Conservation (phyloP, 2,113 vertebrate genomes). For the Passer montanus region DNA sequence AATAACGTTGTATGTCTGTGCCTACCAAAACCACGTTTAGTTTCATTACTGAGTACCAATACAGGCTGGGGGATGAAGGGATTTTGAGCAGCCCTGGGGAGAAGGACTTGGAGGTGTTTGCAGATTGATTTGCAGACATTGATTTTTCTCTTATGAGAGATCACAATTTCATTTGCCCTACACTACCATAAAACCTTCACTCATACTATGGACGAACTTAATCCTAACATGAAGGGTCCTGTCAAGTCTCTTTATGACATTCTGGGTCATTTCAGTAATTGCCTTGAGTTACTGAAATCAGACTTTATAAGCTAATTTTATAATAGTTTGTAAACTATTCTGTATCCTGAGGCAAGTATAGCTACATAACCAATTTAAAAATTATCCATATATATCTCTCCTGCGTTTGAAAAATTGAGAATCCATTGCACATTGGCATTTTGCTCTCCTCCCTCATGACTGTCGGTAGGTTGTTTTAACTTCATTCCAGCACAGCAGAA, state of each 20-base stretch:
- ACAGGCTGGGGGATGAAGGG: not conserved
- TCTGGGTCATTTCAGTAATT: not conserved
- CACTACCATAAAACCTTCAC: not conserved
- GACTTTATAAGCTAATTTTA: not conserved
- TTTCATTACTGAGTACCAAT: not conserved
- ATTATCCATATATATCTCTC: too few relatives aligned
- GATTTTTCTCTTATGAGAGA: not conserved
- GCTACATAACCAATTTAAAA: not conserved
- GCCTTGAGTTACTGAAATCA: not conserved
- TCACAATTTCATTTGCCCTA: not conserved
- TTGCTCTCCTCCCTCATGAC: not conserved
- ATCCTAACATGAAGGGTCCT: not conserved
- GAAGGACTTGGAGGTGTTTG: not conserved
- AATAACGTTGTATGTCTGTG: not conserved
- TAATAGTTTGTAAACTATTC: not conserved
- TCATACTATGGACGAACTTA: not conserved
- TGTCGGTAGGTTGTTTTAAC: not conserved
- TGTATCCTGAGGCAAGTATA: not conserved
- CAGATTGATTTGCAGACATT: not conserved
- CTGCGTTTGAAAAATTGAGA: not conserved
- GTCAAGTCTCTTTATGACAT: not conserved
- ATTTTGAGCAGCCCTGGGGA: not conserved
- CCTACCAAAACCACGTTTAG: not conserved
- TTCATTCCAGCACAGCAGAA: not conserved
- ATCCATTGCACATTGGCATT: not conserved